These are phyloP conservation scores for Oxygymnocypris stewartii DNA, from an alignment of 2,113 vertebrate species.

Conservation along the genomic window DNA sequence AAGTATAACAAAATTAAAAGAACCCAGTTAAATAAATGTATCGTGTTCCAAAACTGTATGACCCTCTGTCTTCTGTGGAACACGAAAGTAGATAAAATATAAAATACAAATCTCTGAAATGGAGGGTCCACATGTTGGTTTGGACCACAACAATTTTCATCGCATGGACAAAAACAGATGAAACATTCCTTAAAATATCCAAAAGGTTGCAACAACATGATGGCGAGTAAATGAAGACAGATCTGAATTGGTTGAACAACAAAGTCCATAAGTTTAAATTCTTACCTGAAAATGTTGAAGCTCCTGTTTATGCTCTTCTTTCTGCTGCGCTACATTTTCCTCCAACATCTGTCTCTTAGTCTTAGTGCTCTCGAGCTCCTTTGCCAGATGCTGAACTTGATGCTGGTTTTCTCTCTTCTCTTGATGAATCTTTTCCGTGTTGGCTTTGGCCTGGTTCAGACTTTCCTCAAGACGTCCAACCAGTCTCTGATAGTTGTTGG, in stretches of 20 bases:
- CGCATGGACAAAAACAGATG: neutral
- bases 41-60: neutral
- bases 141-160: neutral
- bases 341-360: conserved; percentile 77
- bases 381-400: conserved; percentile 78
- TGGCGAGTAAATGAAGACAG: neutral
- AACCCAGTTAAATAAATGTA: neutral
- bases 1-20: neutral
- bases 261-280: neutral
- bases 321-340: conserved; percentile 72
- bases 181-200: neutral
- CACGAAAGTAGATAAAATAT: neutral
- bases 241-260: neutral
- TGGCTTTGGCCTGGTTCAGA: conserved; percentile 76
- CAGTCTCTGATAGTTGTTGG: conserved; percentile 79
- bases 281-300: conserved; percentile 85
- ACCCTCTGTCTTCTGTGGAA: neutral
- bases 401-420: conserved; percentile 80
- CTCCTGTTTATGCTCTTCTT: conserved; percentile 74
- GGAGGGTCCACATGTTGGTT: neutral
- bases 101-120: too few relatives aligned
- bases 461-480: conserved; percentile 78
- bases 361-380: conserved; percentile 77
- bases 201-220: neutral
- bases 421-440: conserved; percentile 72